These are phyloP conservation scores for Lophura swinhoii DNA, from an alignment of 2,797 vertebrate genomes.

Conservation along the genomic window DNA sequence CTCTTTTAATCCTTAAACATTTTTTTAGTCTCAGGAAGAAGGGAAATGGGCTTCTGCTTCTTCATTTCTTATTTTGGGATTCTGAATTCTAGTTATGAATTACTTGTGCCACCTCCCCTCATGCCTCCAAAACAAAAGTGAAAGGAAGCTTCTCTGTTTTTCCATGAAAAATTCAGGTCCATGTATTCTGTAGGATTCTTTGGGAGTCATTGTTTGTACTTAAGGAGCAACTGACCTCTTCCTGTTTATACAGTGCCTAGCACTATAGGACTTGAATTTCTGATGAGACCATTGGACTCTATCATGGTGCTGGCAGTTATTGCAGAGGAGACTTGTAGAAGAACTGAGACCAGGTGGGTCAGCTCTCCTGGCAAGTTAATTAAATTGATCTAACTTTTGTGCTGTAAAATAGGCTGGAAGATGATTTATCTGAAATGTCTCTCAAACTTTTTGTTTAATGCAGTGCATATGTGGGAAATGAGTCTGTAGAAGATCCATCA, in stretches of 20 bases:
- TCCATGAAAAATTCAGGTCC: not conserved
- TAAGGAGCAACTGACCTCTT: not conserved
- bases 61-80: not conserved
- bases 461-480: not conserved
- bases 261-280: not conserved
- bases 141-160: not conserved
- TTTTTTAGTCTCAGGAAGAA: not conserved
- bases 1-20: not conserved
- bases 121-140: not conserved
- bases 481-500: not conserved
- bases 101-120: not conserved
- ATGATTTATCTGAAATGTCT: not conserved
- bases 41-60: not conserved
- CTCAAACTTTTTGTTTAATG: not conserved
- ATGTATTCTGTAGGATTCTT: not conserved
- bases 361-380: not conserved
- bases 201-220: not conserved
- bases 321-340: not conserved
- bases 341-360: not conserved
- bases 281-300: not conserved
- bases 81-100: not conserved
- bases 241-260: not conserved
- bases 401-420: not conserved
- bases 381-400: not conserved
- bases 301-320: not conserved